Evolutionary conservation across 2,113 vertebrate genomes (phyloP), one percentile per base, ranked within the genome.

Genomic region (Felis chaus): DNA sequence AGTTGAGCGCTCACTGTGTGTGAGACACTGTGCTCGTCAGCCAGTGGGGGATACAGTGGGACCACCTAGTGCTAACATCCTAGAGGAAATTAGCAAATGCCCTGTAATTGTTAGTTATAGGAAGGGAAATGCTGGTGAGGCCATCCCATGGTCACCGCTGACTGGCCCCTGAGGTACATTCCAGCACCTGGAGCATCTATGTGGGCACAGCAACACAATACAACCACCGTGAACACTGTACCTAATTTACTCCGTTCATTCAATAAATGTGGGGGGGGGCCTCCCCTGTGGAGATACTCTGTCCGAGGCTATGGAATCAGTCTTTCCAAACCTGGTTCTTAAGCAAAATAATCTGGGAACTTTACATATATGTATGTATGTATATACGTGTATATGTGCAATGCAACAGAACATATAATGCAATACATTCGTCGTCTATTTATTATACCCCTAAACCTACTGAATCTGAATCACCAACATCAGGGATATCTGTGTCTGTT

Each of bases 251-350:
- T 95, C 18, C 41, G 36, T 80, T 85, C 65, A 25, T 80, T 87
- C 50, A 16, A 57, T 73, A 74, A 96, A n/a, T 41, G 41, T 65
- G 1, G 45, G 7, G 45, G 50, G 4, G 33, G 14, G 27, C 14
- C 25, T 78, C n/a, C 21, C 57, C 80, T 73, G 21, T 8, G 14
- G 50, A 90, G 45, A 27, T 48, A 69, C 4, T 89, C 36, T 89
- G 18, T 41, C 48, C 25, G 21, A 83, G 41, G 9, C 73, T 76
- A 48, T 29, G 27, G 9, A 83, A 48, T 9, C 48, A 74, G 65
- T 63, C n/a, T 98, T 88, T 41, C 27, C 5, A 93, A 96, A 87
- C 15, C 14, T 92, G 33, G 7, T 53, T 90, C 45, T 82, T 82
- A 33, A 55, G 11, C 12, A 81, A 81, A 94, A 89, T 41, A 55